A percentile compares a stretch with the other conserved stretches of the same genome.
Evolutionary conservation across 2,888 invertebrate species (phyloP).

Genomic region (Athripsodes cinereus): DNA sequence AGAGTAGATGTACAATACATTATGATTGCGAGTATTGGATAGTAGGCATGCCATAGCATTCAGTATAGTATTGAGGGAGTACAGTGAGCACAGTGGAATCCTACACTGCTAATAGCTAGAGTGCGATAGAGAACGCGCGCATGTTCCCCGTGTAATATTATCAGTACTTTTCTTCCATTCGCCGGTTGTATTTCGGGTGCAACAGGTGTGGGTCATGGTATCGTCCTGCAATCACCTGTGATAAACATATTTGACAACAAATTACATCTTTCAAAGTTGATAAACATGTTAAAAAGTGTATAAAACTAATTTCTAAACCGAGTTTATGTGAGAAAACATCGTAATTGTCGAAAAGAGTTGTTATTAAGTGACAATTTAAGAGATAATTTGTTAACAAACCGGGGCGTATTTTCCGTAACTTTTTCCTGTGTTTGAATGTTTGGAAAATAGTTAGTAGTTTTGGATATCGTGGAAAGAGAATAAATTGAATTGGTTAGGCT

Average conservation of each 20-base stretch:
- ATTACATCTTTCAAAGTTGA: slow-evolving; percentile 6
- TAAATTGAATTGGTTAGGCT: no score
- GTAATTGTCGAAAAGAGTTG: slow-evolving; percentile 9
- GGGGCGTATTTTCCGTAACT: slow-evolving; percentile 12
- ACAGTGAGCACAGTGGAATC: no score
- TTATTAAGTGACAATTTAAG: slow-evolving; percentile 19
- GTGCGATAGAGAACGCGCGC: slow-evolving; percentile 17
- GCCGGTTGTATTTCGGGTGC: slow-evolving; percentile 21
- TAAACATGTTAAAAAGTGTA: slow-evolving; percentile 19
- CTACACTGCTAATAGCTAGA: no score
- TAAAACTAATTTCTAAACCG: not conserved
- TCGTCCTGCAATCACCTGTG: slow-evolving; percentile 19
- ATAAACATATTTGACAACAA: slow-evolving; percentile 15
- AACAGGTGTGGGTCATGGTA: slow-evolving; percentile 19
- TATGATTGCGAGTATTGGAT: no score
- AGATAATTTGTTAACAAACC: slow-evolving; percentile 8
- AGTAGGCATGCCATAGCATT: not conserved
- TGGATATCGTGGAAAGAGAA: no score
- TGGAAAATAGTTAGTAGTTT: not conserved
- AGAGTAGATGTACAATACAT: no score
- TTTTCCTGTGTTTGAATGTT: not conserved
- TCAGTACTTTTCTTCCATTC: slow-evolving; percentile 12
- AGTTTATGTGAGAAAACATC: slow-evolving; percentile 15
- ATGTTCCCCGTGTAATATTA: slow-evolving; percentile 11
- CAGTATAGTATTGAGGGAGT: no score